These are phyloP conservation scores for Rana temporaria DNA, from an alignment of 2,113 vertebrate species.

Conservation along the genomic window DNA sequence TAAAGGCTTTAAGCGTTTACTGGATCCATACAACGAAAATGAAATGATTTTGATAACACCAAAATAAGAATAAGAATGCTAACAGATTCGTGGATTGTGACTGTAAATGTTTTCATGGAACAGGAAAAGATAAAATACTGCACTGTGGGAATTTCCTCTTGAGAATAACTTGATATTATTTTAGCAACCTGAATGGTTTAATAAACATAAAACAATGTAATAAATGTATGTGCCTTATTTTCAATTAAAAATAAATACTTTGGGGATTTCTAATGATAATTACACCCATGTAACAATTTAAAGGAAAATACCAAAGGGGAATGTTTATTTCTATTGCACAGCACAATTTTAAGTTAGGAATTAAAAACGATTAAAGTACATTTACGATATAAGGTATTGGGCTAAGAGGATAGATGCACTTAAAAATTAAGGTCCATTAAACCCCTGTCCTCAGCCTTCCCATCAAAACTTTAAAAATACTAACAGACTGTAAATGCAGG, in stretches of 20 bases:
- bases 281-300: neutral
- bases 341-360: too few relatives aligned
- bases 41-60: neutral
- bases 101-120: slow-evolving; percentile 24
- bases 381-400: too few relatives aligned
- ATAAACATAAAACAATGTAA: slow-evolving; percentile 14
- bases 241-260: neutral
- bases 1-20: too few relatives aligned
- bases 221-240: neutral
- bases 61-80: neutral
- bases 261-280: neutral
- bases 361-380: too few relatives aligned
- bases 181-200: slow-evolving; percentile 3
- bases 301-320: neutral
- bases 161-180: slow-evolving; percentile 28
- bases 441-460: too few relatives aligned
- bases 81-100: slow-evolving; percentile 11
- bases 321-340: too few relatives aligned
- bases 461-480: too few relatives aligned
- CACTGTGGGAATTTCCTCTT: neutral
- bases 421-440: too few relatives aligned
- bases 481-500: too few relatives aligned
- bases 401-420: too few relatives aligned
- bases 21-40: neutral
- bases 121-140: slow-evolving; percentile 57